Conservation (phyloP, 2,113 vertebrate species). For the Pleuronectes platessa region DNA sequence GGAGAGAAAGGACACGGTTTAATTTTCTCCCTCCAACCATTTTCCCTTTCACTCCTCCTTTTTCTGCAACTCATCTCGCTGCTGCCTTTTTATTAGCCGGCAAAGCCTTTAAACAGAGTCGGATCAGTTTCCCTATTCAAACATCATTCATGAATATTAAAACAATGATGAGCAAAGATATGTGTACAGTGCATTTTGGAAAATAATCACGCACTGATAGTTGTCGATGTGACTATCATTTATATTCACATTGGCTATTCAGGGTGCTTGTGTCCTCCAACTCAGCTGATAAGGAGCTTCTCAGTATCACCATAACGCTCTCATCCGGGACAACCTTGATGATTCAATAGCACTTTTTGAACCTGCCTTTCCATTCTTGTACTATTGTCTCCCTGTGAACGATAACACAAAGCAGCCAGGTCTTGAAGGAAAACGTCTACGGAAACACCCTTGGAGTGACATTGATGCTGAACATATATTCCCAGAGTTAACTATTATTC, state of each 20-base stretch:
- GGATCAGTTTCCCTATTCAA: slow-evolving; percentile 51
- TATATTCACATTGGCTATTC: slow-evolving; percentile 69
- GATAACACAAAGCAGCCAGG: slow-evolving; percentile 40
- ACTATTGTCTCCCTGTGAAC: slow-evolving; percentile 41
- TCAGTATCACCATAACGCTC: slow-evolving; percentile 55
- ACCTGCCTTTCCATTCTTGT: slow-evolving; percentile 38
- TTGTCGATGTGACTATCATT: slow-evolving; percentile 68
- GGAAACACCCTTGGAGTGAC: slow-evolving; percentile 64
- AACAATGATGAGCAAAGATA: slow-evolving; percentile 32
- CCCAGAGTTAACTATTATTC: slow-evolving; percentile 39
- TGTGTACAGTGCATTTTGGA: slow-evolving; percentile 48
- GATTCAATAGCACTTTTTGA: slow-evolving; percentile 65
- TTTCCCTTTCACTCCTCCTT: not conserved
- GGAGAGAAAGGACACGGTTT: slow-evolving; percentile 40
- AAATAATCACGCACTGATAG: slow-evolving; percentile 57
- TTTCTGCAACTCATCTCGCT: slow-evolving; percentile 3
- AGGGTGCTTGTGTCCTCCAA: slow-evolving; percentile 65
- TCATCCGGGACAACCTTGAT: slow-evolving; percentile 74
- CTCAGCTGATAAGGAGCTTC: slow-evolving; percentile 71
- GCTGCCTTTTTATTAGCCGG: slow-evolving; percentile 28
- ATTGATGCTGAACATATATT: slow-evolving; percentile 44
- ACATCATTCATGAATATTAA: slow-evolving; percentile 69
- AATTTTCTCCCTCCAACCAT: slow-evolving; percentile 30
- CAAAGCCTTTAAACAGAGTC: slow-evolving; percentile 66
- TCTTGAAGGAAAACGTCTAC: slow-evolving; percentile 44